Evolutionary conservation across 64 coral and sea anemone species (phyloP).

Genomic region (Pocillopora verrucosa): DNA sequence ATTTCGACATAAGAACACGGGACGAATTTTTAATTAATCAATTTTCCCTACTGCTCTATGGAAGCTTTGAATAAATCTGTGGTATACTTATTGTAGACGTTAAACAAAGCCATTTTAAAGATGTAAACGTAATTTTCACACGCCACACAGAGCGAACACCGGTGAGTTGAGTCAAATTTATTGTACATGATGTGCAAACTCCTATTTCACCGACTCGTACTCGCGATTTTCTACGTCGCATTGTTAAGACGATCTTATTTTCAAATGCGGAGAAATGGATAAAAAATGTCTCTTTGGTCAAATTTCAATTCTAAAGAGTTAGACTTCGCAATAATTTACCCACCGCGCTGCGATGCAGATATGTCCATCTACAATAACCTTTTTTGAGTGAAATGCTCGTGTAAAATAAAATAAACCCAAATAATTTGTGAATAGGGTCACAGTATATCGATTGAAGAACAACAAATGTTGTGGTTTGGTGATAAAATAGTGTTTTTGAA

Average conservation of each 20-base stretch:
- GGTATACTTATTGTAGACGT: not conserved
- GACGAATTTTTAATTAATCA: too few relatives aligned
- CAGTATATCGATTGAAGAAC: not conserved
- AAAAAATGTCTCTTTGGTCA: conserved; percentile 1
- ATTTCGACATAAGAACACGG: not conserved
- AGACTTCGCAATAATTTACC: not conserved
- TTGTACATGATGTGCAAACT: not conserved
- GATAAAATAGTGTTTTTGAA: not conserved
- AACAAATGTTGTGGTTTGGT: not conserved
- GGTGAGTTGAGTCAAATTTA: not conserved
- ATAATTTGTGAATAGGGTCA: not conserved
- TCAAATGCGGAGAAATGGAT: not conserved
- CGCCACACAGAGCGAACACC: not conserved
- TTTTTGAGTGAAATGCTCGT: not conserved
- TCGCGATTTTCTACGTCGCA: not conserved
- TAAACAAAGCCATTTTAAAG: not conserved
- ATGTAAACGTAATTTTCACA: not conserved
- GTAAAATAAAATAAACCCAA: not conserved
- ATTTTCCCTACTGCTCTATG: not conserved
- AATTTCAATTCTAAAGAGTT: not conserved
- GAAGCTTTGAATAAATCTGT: not conserved
- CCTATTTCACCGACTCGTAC: not conserved
- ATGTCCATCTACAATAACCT: not conserved
- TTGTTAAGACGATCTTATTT: not conserved
- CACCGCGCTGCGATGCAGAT: not conserved